These are phyloP conservation scores for Aegotheles bennettii DNA, from an alignment of 2,113 vertebrate species.

Conservation along the genomic window DNA sequence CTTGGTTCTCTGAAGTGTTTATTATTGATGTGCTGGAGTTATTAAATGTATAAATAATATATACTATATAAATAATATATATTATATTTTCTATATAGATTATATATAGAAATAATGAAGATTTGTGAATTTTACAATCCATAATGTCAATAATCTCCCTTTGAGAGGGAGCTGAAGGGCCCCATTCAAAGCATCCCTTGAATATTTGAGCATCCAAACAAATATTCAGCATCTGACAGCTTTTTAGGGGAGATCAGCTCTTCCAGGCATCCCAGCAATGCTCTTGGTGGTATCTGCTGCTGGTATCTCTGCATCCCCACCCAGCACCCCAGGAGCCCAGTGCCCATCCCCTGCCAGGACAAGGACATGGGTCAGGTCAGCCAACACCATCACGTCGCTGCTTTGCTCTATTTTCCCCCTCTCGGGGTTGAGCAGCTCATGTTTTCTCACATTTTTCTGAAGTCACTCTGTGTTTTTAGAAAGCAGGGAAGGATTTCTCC, in stretches of 20 bases:
- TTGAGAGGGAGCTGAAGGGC: neutral
- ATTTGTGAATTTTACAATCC: neutral
- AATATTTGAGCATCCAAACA: fast-evolving
- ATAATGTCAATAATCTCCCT: neutral
- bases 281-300: neutral
- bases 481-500: slow-evolving; percentile 1
- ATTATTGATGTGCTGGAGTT: too few relatives aligned
- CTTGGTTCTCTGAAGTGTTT: neutral
- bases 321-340: neutral
- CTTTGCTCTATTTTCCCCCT: neutral
- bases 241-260: neutral
- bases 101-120: too few relatives aligned
- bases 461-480: slow-evolving; percentile 5
- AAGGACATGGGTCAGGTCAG: neutral
- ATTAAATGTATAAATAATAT: too few relatives aligned
- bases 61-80: too few relatives aligned
- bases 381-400: neutral
- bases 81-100: too few relatives aligned
- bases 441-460: slow-evolving; percentile 16
- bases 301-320: fast-evolving
- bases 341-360: neutral
- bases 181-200: too few relatives aligned
- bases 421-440: neutral
- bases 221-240: fast-evolving
- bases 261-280: neutral